Conservation (phyloP, 2,113 vertebrate genomes). For the Propithecus coquereli region DNA sequence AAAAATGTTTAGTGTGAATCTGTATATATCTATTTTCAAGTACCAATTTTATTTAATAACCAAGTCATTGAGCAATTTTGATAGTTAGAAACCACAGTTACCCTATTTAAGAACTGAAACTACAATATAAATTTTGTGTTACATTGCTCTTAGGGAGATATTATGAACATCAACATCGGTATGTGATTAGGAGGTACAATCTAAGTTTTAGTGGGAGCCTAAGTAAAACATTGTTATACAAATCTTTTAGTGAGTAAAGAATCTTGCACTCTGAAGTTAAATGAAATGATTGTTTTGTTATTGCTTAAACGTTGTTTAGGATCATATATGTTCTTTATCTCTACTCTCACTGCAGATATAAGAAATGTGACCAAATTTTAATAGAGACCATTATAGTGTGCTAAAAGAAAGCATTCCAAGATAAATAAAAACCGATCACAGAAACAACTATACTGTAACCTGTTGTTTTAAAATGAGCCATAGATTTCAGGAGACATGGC, state of each 20-base stretch:
- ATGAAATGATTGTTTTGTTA: neutral
- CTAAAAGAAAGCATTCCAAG: neutral
- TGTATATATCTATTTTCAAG: neutral
- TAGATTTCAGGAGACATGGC: neutral
- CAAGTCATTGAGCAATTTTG: neutral
- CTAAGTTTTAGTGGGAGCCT: conserved; percentile 1
- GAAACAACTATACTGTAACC: neutral
- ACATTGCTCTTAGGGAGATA: neutral
- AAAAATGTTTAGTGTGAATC: neutral
- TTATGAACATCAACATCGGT: neutral
- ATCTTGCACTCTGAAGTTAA: neutral
- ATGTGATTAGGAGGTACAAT: neutral
- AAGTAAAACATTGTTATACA: neutral
- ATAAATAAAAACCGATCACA: neutral
- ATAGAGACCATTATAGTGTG: neutral
- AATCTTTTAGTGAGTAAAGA: neutral
- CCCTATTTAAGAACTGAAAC: conserved; percentile 7
- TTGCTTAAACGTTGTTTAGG: neutral
- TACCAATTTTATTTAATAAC: conserved; percentile 17
- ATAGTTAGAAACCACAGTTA: neutral
- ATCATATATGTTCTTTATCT: neutral
- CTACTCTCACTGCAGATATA: neutral
- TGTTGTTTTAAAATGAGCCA: neutral
- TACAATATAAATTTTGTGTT: neutral
- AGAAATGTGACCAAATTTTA: neutral